Conservation (phyloP, 2,797 vertebrate species). For the Macrochelys suwanniensis region DNA sequence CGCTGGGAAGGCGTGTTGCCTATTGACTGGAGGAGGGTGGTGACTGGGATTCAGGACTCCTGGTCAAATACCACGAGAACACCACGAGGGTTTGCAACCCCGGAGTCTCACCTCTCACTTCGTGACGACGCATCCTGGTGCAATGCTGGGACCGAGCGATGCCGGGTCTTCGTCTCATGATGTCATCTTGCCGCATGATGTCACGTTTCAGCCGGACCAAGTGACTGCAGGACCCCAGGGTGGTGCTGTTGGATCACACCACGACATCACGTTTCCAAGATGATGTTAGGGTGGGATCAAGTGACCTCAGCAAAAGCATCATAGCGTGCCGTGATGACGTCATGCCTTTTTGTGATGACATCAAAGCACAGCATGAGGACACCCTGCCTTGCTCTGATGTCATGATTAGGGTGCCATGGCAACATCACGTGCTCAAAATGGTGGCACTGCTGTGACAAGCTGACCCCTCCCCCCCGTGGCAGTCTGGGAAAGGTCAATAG, state of each 20-base stretch:
- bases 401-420: neutral
- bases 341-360: neutral
- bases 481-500: neutral
- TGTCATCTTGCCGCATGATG: neutral
- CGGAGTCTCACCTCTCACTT: neutral
- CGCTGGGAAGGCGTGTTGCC: neutral
- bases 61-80: neutral
- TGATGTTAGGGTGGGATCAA: too few species aligned
- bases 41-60: neutral
- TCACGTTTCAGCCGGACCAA: neutral
- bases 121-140: neutral
- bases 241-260: fast-evolving
- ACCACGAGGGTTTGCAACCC: neutral
- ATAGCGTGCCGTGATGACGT: fast-evolving
- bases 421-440: neutral
- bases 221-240: neutral
- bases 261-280: neutral
- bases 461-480: neutral
- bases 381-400: neutral
- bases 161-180: too few species aligned
- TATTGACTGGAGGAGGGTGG: neutral
- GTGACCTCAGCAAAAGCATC: too few species aligned
- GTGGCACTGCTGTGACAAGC: neutral
- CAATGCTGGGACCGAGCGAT: neutral
- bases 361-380: neutral